Base-by-base conservation (phyloP, 2,113 vertebrate genomes). In the Nothocercus julius region DNA sequence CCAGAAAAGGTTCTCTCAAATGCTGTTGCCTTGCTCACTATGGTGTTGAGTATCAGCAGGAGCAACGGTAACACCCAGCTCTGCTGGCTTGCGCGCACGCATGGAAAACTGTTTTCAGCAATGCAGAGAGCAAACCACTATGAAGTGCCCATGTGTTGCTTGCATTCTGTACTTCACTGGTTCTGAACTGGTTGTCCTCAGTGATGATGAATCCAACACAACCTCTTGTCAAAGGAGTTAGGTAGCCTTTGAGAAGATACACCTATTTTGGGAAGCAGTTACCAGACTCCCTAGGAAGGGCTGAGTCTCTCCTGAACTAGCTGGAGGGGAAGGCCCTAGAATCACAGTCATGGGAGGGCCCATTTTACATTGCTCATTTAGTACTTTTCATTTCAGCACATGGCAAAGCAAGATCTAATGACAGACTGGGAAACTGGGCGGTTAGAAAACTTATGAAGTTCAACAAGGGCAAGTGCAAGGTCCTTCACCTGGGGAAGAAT, bases 281-380 rank as follows among this genome's bases (percentile, higher is more conserved):
- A 73, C 7, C 36, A 66, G 56, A 49, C 84, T 27, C 40, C 54
- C 69, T 20, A 30, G 44, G 59, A 76, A 78, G 64, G 28, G 61
- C 54, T n/a, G 8, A 67, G 40, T 22, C 0, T 0, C 22, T 1
- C 1, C 11, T 25, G 47, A 18, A 7, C 54, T 78, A 59, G 9
- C 24, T 58, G 68, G 9, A 27, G 25, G 76, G n/a, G 45, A 79
- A 0, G 5, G 16, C 19, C 63, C 45, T 24, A 45, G 32, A 16
- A 73, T 73, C 32, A 30, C n/a, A 69, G 68, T 36, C 45, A 67
- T 0, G 1, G 14, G 20, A 17, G 77, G 34, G 44, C 51, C 45
- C 49, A 70, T 59, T 38, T 85, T 12, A 63, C 0, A 1, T 27
- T 44, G 56, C 45, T 75, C 62, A 19, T 42, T 40, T 78, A 27